Percentiles rank a stretch among this genome's conserved stretches.
Conservation (phyloP, 2,113 vertebrate genomes). For the Leucoraja erinaceus region DNA sequence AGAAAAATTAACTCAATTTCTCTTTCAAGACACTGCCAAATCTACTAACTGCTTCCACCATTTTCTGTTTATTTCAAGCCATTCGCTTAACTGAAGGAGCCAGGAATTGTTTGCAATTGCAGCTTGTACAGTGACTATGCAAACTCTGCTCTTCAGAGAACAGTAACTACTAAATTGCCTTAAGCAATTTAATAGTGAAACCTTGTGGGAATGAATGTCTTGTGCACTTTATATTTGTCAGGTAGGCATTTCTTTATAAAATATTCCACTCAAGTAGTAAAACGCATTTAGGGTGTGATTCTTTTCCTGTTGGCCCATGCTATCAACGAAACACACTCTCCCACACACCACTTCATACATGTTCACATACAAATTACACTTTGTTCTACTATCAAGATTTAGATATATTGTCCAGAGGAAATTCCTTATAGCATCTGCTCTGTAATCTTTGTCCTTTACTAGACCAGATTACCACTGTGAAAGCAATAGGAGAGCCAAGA, state of each 20-base stretch:
- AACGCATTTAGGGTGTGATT: background rate
- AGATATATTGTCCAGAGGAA: background rate
- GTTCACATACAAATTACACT: background rate
- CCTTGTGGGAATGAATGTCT: constrained; percentile 14
- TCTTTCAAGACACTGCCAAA: too few relatives aligned
- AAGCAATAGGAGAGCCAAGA: background rate
- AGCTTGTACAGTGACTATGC: background rate
- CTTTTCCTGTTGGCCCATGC: background rate
- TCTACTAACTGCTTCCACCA: too few relatives aligned
- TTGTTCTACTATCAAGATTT: background rate
- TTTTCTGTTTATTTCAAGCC: too few relatives aligned
- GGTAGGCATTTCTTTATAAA: constrained; percentile 1
- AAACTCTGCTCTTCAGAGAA: constrained; percentile 37
- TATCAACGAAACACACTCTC: background rate
- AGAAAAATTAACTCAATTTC: too few relatives aligned
- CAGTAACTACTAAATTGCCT: constrained; percentile 39
- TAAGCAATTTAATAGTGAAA: constrained; percentile 1
- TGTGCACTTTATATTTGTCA: constrained; percentile 29
- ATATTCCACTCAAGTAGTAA: background rate
- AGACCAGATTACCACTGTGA: background rate
- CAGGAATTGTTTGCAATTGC: background rate
- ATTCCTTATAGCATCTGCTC: background rate
- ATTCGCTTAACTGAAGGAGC: background rate
- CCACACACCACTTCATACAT: background rate
- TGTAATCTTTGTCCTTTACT: background rate